Base-by-base conservation (phyloP, 2,113 vertebrate species). In the Engystomops pustulosus region DNA sequence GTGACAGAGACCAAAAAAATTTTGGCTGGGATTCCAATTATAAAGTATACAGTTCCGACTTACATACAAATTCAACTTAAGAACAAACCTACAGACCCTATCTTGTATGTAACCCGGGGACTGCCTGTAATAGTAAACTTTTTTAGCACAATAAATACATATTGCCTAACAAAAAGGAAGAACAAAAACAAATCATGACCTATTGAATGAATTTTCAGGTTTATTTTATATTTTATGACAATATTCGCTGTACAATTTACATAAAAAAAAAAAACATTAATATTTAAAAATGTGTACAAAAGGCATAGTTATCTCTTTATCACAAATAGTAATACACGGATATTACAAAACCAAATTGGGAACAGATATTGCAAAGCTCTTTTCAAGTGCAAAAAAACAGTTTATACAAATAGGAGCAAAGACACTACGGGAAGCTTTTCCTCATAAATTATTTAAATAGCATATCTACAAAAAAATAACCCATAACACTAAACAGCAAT, bases 401-500 rank as follows among this genome's bases (percentile, higher is more conserved):
- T 94, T 97, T 96, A 96, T 97, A 98, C 97, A 98, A 94, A 98
- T 95, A 97, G 95, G 97, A 97, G 95, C 91, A 94, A 95, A 95
- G 96, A 93, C 94, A 93, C 94, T 95, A 94, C 92, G 93, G 94
- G 94, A 94, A 93, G 93, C 94, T 94, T 94, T 95, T 97, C 95
- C 92, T 93, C 95, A 99, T 99, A 99, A 99, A 97, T 99, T 99
- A 99, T 95, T 99, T 99, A 99, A 99, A 99, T 99, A 99, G 97
- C 95, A 81, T 96, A 98, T 99, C 95, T 98, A 99, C 96, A 99
- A 84, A 84, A 76, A 76, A 78, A 67, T 79, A 84, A 67, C 72
- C 83, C 83, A 78, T 32, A 65, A 84, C 72, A 68, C 82, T 84
- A 84, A 84, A 67, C 72, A 75, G 72, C 55, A 84, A 77, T 77